Base-by-base conservation (phyloP, 1,140 invertebrate genomes). In the Hylaeus volcanicus region DNA sequence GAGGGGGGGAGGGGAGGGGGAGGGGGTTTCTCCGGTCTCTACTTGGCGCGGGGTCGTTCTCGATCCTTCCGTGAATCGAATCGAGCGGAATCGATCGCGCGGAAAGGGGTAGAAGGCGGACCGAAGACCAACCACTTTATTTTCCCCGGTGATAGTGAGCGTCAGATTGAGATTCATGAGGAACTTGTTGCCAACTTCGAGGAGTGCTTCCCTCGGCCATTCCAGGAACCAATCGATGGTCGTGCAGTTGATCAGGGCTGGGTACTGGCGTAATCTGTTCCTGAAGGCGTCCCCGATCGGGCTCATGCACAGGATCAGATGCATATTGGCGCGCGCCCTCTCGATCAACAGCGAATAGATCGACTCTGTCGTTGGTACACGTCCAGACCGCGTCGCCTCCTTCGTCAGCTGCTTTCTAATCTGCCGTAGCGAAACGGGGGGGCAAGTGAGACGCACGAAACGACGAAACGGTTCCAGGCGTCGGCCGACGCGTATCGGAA, bases 221-320 rank as follows among this genome's bases (percentile, higher is more conserved):
- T 97, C 96, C 88, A 95, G 94, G 90, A 98, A 98, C 97, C 97
- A 98, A 93, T 98, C 97, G 51, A 98, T 97, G 5, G 97, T 98
- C 4, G 97, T 97, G 85, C 96, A 96, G 93, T 97, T 98, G 61
- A 98, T 96, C 82, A 98, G 92, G 6, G 96, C 96, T 45, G 97
- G 97, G 93, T 97, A 98, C 93, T 97, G 97, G 61, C 97, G 95
- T 83, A 98, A 95, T 81, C 96, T 95, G 88, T 96, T 96, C 89
- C 97, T 96, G 90, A 95, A 96, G 83, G 94, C 93, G 64, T 97
- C 96, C 39, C 97, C 97, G 81, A 98, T 96, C 5, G 97, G 97
- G 90, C 96, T 98, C 95, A 98, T 96, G 89, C 96, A 97, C 45
- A 98, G 90, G 68, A 97, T 95, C 60, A 98, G 95, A 89, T 97